Conservation (phyloP, 2,113 vertebrate species). For the Aptenodytes patagonicus region DNA sequence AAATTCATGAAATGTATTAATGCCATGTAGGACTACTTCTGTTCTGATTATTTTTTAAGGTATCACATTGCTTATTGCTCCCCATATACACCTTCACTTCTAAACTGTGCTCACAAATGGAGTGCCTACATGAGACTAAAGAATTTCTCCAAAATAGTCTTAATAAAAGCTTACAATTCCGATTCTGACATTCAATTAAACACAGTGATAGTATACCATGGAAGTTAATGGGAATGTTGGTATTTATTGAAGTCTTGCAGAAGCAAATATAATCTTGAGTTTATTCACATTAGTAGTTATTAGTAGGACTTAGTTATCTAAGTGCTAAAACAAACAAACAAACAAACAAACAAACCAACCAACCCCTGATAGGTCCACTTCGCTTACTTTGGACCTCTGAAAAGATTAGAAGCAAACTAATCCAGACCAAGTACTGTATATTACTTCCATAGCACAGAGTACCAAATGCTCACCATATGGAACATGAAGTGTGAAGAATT, state of each 20-base stretch:
- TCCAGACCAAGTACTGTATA: not conserved
- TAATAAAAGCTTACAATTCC: not conserved
- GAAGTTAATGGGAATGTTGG: not conserved
- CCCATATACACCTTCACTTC: not conserved
- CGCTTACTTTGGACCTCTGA: not conserved
- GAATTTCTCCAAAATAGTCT: not conserved
- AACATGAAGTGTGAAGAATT: not conserved
- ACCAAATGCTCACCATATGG: not conserved
- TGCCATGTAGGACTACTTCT: not conserved
- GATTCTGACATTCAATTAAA: not conserved
- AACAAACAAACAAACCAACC: not conserved
- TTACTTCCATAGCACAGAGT: not conserved
- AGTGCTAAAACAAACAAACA: not conserved
- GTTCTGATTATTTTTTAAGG: not conserved
- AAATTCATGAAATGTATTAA: not conserved
- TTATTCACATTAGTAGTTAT: not conserved
- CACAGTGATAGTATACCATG: not conserved
- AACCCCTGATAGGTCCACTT: not conserved
- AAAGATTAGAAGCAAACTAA: not conserved
- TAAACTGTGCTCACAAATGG: not conserved
- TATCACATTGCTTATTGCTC: not conserved
- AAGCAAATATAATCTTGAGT: not conserved
- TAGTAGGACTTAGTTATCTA: not conserved
- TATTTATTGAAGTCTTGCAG: not conserved
- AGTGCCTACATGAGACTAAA: not conserved